Percentiles rank a stretch among this genome's conserved stretches.
Conservation (phyloP, 1,140 invertebrate genomes). For the Meloidogyne floridensis region DNA sequence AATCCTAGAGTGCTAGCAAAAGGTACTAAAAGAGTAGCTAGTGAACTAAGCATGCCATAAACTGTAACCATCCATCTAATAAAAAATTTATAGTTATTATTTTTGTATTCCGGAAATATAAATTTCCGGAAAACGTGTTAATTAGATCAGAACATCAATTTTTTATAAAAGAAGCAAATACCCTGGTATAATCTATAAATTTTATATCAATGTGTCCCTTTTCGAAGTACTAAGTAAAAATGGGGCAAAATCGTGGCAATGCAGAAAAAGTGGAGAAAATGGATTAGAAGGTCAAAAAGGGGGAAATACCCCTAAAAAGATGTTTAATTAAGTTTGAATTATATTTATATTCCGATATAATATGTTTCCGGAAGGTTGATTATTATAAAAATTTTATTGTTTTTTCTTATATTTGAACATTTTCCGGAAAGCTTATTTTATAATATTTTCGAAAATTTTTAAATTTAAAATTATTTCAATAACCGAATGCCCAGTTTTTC, state of each 20-base stretch:
- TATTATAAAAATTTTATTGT: background rate
- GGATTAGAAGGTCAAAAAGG: too few relatives aligned
- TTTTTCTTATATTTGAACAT: too few relatives aligned
- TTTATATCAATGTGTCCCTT: too few relatives aligned
- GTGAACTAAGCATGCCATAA: background rate
- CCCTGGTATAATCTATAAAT: too few relatives aligned
- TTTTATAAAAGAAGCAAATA: too few relatives aligned
- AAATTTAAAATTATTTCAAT: background rate
- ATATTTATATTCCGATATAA: background rate
- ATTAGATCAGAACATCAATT: too few relatives aligned
- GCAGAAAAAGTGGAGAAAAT: too few relatives aligned
- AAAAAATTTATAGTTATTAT: background rate
- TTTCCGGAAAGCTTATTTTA: background rate
- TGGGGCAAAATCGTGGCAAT: too few relatives aligned
- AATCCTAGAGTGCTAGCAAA: slow-evolving; percentile 8
- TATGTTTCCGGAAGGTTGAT: background rate
- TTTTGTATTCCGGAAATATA: background rate
- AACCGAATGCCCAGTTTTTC: background rate
- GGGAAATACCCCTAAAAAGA: too few relatives aligned
- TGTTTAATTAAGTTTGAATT: too few relatives aligned
- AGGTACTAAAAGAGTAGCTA: background rate
- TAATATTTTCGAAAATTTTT: too few relatives aligned
- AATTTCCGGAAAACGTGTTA: background rate
- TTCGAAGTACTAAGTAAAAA: too few relatives aligned
- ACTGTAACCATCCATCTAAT: slow-evolving; percentile 8